Evolutionary conservation across 2,113 vertebrate genomes (phyloP).

Genomic region (Pygoscelis antarcticus): DNA sequence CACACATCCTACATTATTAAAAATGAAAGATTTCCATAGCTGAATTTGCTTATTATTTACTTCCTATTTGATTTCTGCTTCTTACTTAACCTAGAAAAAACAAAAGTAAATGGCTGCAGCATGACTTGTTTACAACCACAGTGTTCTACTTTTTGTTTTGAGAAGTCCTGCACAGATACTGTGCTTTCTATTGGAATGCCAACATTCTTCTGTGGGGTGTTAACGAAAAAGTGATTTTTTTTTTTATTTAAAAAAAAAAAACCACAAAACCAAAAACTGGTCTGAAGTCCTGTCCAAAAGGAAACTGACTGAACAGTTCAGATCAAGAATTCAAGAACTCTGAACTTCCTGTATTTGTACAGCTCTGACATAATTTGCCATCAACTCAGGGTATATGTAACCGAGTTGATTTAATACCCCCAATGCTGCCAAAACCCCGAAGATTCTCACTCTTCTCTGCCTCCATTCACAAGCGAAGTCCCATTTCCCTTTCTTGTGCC

Average conservation of each 20-base stretch:
- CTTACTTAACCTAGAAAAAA: background rate
- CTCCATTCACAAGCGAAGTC: background rate
- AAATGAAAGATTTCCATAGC: background rate
- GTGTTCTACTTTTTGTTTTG: background rate
- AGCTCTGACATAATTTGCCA: background rate
- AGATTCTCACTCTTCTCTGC: background rate
- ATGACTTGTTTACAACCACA: background rate
- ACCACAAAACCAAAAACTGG: no score
- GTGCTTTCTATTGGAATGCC: background rate
- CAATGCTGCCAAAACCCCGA: background rate
- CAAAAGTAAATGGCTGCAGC: background rate
- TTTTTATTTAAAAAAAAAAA: background rate
- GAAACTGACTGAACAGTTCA: background rate
- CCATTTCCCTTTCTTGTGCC: background rate
- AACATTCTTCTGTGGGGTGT: conserved; percentile 38
- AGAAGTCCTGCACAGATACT: background rate
- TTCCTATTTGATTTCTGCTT: background rate
- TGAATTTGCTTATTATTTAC: background rate
- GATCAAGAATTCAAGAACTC: background rate
- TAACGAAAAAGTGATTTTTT: background rate
- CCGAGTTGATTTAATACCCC: background rate
- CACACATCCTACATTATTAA: background rate
- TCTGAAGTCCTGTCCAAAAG: background rate
- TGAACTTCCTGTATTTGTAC: background rate
- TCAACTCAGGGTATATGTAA: background rate